Conservation (phyloP, 1,140 invertebrate genomes). For the Nymphalis io region DNA sequence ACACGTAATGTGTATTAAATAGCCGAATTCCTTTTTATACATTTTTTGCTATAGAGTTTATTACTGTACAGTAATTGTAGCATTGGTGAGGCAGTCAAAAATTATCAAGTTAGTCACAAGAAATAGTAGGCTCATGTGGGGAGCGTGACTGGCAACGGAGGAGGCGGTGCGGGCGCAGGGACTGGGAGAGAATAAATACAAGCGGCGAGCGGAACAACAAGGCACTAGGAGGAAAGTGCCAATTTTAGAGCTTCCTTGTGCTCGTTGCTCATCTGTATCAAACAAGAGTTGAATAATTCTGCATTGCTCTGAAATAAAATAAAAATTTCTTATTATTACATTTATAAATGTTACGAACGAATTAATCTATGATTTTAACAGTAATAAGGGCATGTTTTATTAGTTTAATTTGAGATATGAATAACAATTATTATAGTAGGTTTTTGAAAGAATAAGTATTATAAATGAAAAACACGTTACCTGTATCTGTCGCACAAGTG, state of each 20-base stretch:
- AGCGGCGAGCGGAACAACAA: conserved; percentile 15
- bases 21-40: conserved; percentile 17
- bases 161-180: conserved; percentile 41
- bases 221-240: conserved; percentile 79
- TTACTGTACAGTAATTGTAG: conserved; percentile 27
- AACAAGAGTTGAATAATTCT: conserved; percentile 91
- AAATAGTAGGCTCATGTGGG: conserved; percentile 41
- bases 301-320: conserved; percentile 82
- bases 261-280: conserved; percentile 87
- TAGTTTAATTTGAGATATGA: background rate
- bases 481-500: conserved; percentile 70
- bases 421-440: too few species aligned
- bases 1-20: conserved; percentile 25
- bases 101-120: conserved; percentile 27
- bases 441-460: background rate
- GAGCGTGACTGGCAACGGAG: conserved; percentile 53
- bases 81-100: conserved; percentile 36
- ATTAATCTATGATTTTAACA: background rate
- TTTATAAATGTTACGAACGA: background rate
- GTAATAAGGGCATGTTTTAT: background rate
- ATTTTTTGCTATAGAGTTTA: conserved; percentile 29
- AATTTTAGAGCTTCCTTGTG: conserved; percentile 91
- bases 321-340: background rate
- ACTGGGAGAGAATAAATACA: conserved; percentile 55
- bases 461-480: conserved; percentile 33